Evolutionary conservation across 2,797 vertebrate species (phyloP), one percentile per base, ranked within the genome.

Genomic region (Onychomys torridus): DNA sequence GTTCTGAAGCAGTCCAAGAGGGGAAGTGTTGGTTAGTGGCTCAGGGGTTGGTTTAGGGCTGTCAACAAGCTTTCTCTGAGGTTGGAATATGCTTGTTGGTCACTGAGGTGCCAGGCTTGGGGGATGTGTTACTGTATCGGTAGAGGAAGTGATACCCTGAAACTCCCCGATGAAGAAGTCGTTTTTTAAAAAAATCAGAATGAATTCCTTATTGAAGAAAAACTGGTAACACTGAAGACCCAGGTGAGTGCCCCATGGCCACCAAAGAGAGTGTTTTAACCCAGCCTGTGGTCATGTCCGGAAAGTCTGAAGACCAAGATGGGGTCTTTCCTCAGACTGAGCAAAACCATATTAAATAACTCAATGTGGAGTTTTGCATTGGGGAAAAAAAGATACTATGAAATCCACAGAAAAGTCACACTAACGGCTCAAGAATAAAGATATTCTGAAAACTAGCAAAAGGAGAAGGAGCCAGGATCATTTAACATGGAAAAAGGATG

Each of bases 171-270:
- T 61, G 69, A 82, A 84, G 17, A 85, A 90, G 59, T 90, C 0
- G 2, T 94, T 93, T 95, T 90, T 49, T 63, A 86, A 76, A 89
- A 76, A 55, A 95, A 89, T 73, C 6, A 90, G 76, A 97, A 85
- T 37, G 12, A 77, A 91, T 84, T 81, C 55, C 73, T 91, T 87
- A 87, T 3, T 84, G 75, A 71, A 32, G 27, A 32, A 69, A 78
- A 88, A 59, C 69, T 84, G 37, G 40, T 65, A 57, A 94, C 43
- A 59, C 12, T 21, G n/a, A 10, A 13, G 34, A 52, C 21, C 91
- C 89, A 37, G 25, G 49, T 49, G 63, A 85, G 78, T 65, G 37
- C 4, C 76, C 2, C 12, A 17, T 61, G 4, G n/a, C 37, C 84
- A 37, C 12, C 4, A 37, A 94, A 61, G 73, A 21, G 59, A 19